phyloP scores from a whole-genome alignment of 1,140 invertebrate species.

The Galleria mellonella region DNA sequence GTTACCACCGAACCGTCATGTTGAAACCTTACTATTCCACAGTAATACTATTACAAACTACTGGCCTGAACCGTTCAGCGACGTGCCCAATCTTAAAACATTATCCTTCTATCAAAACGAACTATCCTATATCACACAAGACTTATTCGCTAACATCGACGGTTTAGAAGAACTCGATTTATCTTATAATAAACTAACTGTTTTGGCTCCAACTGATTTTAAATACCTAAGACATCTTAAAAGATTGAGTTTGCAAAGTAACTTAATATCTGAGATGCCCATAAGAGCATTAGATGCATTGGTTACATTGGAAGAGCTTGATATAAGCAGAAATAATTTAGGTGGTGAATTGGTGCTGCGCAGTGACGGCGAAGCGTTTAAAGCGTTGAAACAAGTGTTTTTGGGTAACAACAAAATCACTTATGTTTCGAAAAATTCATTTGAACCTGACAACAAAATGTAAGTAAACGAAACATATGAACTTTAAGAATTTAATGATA shows the following conservation, averaged over 20 bases:
- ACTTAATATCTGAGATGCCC: slow-evolving; percentile 51
- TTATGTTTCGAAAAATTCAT: slow-evolving; percentile 51
- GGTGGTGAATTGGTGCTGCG: slow-evolving; percentile 40
- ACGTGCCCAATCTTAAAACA: slow-evolving; percentile 47
- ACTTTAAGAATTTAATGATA: too few relatives aligned
- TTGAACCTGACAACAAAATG: slow-evolving; percentile 50
- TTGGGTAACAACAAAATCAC: slow-evolving; percentile 56
- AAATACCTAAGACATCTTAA: slow-evolving; percentile 42
- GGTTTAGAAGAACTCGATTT: slow-evolving; percentile 68
- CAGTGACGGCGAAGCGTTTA: slow-evolving; percentile 28
- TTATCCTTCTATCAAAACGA: slow-evolving; percentile 58
- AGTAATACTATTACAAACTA: slow-evolving; percentile 59
- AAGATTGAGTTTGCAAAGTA: slow-evolving; percentile 54
- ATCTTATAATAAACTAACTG: slow-evolving; percentile 69
- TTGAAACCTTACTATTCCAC: slow-evolving; percentile 53
- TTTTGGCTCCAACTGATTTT: slow-evolving; percentile 53
- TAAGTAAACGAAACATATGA: slow-evolving; percentile 48
- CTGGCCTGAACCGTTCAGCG: slow-evolving; percentile 59
- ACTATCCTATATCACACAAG: slow-evolving; percentile 48
- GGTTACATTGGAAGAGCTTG: slow-evolving; percentile 47
- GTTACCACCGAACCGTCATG: slow-evolving; percentile 51
- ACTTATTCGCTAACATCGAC: slow-evolving; percentile 54
- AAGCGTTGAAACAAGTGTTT: slow-evolving; percentile 44
- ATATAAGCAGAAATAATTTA: slow-evolving; percentile 61
- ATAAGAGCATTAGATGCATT: slow-evolving; percentile 44